Conservation (phyloP, 2,113 vertebrate genomes). For the Phylloscopus trochiloides region DNA sequence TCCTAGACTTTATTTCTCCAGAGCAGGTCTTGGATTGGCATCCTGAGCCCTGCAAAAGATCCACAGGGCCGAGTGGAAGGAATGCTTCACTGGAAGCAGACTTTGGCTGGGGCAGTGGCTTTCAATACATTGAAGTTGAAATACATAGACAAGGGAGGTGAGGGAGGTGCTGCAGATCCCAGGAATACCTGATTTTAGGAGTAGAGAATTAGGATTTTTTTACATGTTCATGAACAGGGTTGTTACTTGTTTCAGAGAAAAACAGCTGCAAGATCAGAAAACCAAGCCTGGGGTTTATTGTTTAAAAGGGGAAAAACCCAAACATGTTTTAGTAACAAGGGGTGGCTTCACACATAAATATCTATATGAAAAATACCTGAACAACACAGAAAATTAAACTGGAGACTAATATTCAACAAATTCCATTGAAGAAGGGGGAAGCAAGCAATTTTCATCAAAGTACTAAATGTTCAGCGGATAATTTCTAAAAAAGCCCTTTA, state of each 20-base stretch:
- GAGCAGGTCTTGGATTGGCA: neutral
- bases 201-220: neutral
- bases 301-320: neutral
- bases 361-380: neutral
- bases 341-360: neutral
- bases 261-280: neutral
- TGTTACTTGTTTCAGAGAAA: neutral
- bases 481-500: neutral
- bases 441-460: neutral
- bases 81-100: conserved; percentile 52
- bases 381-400: neutral
- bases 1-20: conserved; percentile 19
- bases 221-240: neutral
- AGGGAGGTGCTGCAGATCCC: neutral
- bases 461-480: neutral
- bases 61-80: neutral
- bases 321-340: neutral
- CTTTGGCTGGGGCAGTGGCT: neutral
- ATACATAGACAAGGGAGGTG: neutral
- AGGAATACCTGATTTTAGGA: neutral
- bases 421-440: neutral
- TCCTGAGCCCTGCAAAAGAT: neutral
- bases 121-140: conserved; percentile 28
- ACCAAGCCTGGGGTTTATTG: neutral
- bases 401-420: neutral